Base-by-base conservation (phyloP, 2,888 invertebrate species). In the Adelphocoris suturalis region DNA sequence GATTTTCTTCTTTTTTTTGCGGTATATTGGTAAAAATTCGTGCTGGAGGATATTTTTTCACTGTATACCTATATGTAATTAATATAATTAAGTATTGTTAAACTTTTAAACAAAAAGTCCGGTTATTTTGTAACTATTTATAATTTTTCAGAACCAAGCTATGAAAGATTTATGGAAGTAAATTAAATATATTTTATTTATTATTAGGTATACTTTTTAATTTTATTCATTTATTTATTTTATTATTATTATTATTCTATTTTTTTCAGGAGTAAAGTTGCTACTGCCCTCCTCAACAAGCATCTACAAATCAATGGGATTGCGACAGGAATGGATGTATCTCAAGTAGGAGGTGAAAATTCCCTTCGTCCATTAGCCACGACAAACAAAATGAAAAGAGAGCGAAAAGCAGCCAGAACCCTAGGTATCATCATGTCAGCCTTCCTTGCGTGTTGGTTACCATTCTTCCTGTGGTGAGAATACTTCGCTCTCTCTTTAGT, bases 401-500 rank as follows among this genome's bases (percentile, higher is more conserved):
- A 98, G 93, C 94, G 97, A 91, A 97, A 97, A 93, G 98, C 98
- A 0, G 98, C 98, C 1, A 95, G 98, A 93, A 99, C 99, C 14
- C 95, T 99, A 76, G 99, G 99, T 90, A 98, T 99, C 93, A 98
- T 99, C 93, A 98, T 99, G 96, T 98, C 98, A 52, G 98, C 98
- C 0, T 99, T 99, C 93, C 94, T 99, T 91, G 95, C 98, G 11
- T 99, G 99, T 94, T 99, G 98, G 98, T 95, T 98, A 91, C 99
- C 99, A 7, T 99, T 99, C 94, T 99, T 99, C 93, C 94, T 97
- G 90, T 98, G 98, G 98, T 97, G 94, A 94, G 95, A 28, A 68
- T 27, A 46, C 37, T 68, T 23, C 28, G 0, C 11, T 23, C 9
- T 37, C 16, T 12, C 7, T 4, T 0, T 19, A 4, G 37, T 13